Base-by-base conservation (phyloP, 1,140 invertebrate species). In the Sweltsa coloradensis region DNA sequence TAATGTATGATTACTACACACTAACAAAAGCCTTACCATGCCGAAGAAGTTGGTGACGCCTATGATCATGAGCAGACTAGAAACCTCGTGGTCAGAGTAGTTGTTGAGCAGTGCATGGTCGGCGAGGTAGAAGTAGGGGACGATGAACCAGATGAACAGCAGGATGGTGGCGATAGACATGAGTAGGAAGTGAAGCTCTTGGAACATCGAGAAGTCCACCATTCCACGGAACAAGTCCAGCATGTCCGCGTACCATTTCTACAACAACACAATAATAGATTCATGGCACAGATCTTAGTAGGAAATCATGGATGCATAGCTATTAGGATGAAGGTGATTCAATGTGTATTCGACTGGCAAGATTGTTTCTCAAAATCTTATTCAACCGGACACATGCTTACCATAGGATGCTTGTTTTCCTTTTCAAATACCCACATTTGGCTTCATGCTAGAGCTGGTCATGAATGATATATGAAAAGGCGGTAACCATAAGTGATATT, bases 21-120 rank as follows among this genome's bases (percentile, higher is more conserved):
- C n/a, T n/a, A n/a, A n/a, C n/a, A n/a, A n/a, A 9, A 26, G 43
- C 58, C 72, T 71, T 70, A 86, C 86, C 81, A 89, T 89, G 61
- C 88, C 89, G 57, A 92, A 74, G n/a, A 84, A 89, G 60, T 90
- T 91, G 1, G 84, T 79, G 50, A 91, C 78, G 39, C 89, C 89
- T 52, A 91, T 85, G 18, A 83, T 72, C 48, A 85, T 87, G 45
- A 91, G 73, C 41, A 89, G 69, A 47, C 75, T 71, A 2, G 87
- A 86, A 29, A 78, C 81, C 37, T 81, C 73, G n/a, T 79, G 72
- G 50, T 85, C 78, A 6, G 70, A 68, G 54, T 83, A 83, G 0
- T 70, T 67, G 50, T 74, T 69, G 25, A 71, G 66, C 22, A 68
- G 72, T 63, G 82, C 71, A 57, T 78, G 74, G 46, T 89, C 85